A percentile compares a stretch with the other conserved stretches of the same genome.
Conservation (phyloP, 2,113 vertebrate species). For the Azemiops feae region DNA sequence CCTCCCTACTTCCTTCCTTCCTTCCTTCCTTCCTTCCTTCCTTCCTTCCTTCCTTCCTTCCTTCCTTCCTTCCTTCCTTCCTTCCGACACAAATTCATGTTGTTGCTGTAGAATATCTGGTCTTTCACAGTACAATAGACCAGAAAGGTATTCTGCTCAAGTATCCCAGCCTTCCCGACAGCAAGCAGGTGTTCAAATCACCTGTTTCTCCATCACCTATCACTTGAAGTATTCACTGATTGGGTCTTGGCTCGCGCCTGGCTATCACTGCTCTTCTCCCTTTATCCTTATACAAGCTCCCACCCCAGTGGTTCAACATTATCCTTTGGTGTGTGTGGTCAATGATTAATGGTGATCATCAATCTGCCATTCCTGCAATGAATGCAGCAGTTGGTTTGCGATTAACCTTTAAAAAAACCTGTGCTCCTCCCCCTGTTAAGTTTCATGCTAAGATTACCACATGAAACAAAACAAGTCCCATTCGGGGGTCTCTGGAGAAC, state of each 20-base stretch:
- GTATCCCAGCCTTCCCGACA: background rate
- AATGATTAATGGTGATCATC: constrained; percentile 65
- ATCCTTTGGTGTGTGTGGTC: constrained; percentile 38
- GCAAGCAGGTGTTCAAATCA: constrained; percentile 28
- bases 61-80: too few species aligned
- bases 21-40: background rate
- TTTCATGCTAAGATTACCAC: constrained; percentile 53
- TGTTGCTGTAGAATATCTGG: background rate
- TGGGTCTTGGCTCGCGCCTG: background rate
- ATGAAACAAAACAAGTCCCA: constrained; percentile 47
- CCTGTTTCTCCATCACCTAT: accelerated
- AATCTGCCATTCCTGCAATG: constrained; percentile 47
- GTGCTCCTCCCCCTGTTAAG: constrained; percentile 16
- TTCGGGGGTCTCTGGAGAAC: constrained; percentile 1
- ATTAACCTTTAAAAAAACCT: constrained; percentile 62
- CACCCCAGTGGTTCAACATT: background rate
- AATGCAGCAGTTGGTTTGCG: constrained; percentile 49
- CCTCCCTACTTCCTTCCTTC: too few species aligned
- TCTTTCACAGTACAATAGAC: background rate
- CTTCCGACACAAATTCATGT: background rate
- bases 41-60: too few species aligned
- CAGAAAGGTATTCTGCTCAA: background rate
- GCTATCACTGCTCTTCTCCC: constrained; percentile 7
- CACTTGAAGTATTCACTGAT: background rate
- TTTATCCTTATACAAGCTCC: background rate